phyloP scores from a whole-genome alignment of 2,797 vertebrate species.

The Lutjanus campechanus region DNA sequence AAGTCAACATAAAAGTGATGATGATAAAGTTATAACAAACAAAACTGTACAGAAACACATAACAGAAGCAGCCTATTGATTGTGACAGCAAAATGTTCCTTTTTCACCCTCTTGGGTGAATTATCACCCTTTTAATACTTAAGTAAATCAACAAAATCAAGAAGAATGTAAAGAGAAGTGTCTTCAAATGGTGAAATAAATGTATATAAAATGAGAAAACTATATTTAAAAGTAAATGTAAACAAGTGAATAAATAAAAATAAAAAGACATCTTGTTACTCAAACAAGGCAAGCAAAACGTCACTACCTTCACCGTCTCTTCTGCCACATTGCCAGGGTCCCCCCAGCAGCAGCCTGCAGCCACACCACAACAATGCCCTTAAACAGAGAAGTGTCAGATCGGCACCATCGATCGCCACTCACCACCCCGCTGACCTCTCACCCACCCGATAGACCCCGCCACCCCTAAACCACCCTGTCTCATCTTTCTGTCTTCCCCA shows the following conservation, averaged over 20 bases:
- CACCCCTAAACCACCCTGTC: not conserved
- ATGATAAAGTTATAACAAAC: slow-evolving; percentile 42
- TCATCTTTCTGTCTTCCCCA: not conserved
- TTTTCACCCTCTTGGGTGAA: slow-evolving; percentile 56
- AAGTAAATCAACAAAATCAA: not conserved
- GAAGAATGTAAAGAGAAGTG: slow-evolving; percentile 36
- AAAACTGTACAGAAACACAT: slow-evolving; percentile 50
- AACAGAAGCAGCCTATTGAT: slow-evolving; percentile 79
- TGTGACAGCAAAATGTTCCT: slow-evolving; percentile 67
- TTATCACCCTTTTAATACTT: slow-evolving; percentile 47
- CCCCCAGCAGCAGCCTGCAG: slow-evolving; percentile 81
- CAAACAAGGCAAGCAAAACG: slow-evolving; percentile 84
- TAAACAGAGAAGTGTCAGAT: slow-evolving; percentile 86
- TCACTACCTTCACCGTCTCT: slow-evolving; percentile 84
- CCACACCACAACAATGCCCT: slow-evolving; percentile 84
- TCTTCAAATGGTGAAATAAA: slow-evolving; percentile 58
- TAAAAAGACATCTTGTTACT: slow-evolving; percentile 78
- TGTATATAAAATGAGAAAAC: slow-evolving; percentile 13
- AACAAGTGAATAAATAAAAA: slow-evolving; percentile 52
- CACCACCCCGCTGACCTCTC: slow-evolving; percentile 58
- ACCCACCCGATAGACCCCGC: slow-evolving; percentile 21
- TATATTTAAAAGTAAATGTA: slow-evolving; percentile 39
- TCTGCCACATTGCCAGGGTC: slow-evolving; percentile 80
- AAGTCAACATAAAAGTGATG: slow-evolving; percentile 44
- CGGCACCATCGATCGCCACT: slow-evolving; percentile 78